Conservation (phyloP, 2,113 vertebrate species). For the Zapornia atra region DNA sequence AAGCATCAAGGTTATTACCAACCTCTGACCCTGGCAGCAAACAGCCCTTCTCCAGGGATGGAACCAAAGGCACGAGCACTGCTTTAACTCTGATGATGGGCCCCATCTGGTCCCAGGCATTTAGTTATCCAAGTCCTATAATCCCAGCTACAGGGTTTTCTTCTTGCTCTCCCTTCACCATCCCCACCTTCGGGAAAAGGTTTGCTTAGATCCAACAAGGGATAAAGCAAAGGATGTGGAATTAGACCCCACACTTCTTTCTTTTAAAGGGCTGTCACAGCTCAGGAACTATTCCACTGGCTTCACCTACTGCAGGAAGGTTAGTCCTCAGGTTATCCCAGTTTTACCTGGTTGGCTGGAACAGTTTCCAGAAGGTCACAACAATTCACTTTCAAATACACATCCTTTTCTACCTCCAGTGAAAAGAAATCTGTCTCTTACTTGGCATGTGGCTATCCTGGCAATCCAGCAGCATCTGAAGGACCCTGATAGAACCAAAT, state of each 20-base stretch:
- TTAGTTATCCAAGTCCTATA: neutral
- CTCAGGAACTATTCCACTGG: neutral
- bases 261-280: neutral
- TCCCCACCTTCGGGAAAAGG: neutral
- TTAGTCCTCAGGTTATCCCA: neutral
- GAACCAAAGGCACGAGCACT: neutral
- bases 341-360: neutral
- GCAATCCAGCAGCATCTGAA: neutral
- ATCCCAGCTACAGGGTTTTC: neutral
- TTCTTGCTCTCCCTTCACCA: neutral
- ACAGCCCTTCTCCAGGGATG: neutral
- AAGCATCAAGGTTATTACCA: neutral
- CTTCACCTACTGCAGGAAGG: neutral
- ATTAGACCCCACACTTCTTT: neutral
- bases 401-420: neutral
- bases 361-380: neutral
- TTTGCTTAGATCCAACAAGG: neutral
- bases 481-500: neutral
- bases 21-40: neutral
- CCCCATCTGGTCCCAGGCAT: neutral
- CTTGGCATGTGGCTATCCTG: neutral
- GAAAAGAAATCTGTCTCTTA: neutral
- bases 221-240: neutral
- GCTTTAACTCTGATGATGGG: neutral
- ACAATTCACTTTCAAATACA: neutral